Evolutionary conservation across 2,888 invertebrate species (phyloP), one percentile per base, ranked within the genome.

Genomic region (Acrocera orbiculus): DNA sequence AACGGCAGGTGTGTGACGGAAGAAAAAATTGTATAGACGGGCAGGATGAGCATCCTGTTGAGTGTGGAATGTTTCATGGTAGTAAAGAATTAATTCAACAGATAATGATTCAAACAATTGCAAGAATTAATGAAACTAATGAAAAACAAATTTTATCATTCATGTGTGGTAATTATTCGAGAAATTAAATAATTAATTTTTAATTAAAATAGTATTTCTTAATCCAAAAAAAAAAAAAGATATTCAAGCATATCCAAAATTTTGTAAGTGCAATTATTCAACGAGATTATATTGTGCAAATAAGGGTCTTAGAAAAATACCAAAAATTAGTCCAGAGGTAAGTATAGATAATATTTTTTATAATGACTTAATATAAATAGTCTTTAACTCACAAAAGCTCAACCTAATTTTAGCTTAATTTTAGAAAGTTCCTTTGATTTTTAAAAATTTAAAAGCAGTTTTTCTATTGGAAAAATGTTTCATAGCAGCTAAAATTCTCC

Each of bases 1-100:
- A 68, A 49, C 58, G 62, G 39, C 57, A 59, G 40, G 63, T 66
- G 52, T 71, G 71, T 49, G 62, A 70, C 47, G 52, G 56, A 8
- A 46, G 53, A 26, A 11, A 6, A 5, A 65, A 70, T 44, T 71
- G 71, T 43, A 37, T 33, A 44, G 47, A 58, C 58, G 48, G 49
- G 42, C 48, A 57, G 51, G 61, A 60, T 58, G 69, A 69, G 46
- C 56, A 66, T 59, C 54, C 50, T 13, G 48, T 53, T 26, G 53
- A 56, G 43, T 61, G 61, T 44, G 61, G 61, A 39, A 48, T 56
- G 45, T 51, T 56, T 38, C 54, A 54, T 43, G 58, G 58, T 37
- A 57, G 56, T 46, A 56, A 50, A 42, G 50, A 51, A 46, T 42
- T 58, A 32, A 47, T 53, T 39, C 47, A 49, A 42, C 54, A 53